Percentiles rank a stretch among this genome's conserved stretches.
Conservation (phyloP, 2,888 invertebrate genomes). For the Drosophila nigricruria region DNA sequence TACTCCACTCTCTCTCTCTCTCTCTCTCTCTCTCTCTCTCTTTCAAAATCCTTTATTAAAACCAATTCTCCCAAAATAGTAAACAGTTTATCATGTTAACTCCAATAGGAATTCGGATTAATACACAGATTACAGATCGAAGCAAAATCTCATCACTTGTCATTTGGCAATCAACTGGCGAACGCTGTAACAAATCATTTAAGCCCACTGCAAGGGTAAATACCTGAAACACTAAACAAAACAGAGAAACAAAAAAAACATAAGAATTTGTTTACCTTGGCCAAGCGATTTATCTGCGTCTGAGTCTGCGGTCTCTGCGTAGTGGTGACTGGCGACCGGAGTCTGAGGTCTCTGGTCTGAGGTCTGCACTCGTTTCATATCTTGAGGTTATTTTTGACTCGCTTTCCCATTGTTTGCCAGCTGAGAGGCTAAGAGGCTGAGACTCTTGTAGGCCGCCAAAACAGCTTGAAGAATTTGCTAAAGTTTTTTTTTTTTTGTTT, state of each 20-base stretch:
- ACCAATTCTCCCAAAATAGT: no score
- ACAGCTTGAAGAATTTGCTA: conserved; percentile 53
- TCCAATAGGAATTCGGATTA: background rate
- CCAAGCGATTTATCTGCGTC: conserved; percentile 58
- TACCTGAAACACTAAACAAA: conserved; percentile 1
- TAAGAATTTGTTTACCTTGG: conserved; percentile 56
- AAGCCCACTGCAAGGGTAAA: conserved; percentile 41
- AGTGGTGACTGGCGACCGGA: background rate
- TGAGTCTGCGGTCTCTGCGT: conserved; percentile 7
- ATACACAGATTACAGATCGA: background rate
- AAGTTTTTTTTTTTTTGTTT: conserved; percentile 36
- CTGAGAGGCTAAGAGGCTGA: conserved; percentile 9
- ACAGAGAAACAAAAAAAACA: background rate
- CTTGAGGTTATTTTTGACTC: conserved; percentile 53
- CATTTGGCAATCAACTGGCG: conserved; percentile 24
- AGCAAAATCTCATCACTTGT: background rate
- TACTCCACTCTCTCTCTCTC: background rate
- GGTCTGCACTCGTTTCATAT: conserved; percentile 40
- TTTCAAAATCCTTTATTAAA: background rate
- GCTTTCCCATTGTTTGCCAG: conserved; percentile 59
- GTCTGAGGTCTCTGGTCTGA: conserved; percentile 7
- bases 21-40: background rate
- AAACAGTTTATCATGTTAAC: background rate
- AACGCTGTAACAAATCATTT: conserved; percentile 24
- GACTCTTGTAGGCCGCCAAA: conserved; percentile 52